Evolutionary conservation across 2,113 vertebrate genomes (phyloP).

Genomic region (Psophia crepitans): DNA sequence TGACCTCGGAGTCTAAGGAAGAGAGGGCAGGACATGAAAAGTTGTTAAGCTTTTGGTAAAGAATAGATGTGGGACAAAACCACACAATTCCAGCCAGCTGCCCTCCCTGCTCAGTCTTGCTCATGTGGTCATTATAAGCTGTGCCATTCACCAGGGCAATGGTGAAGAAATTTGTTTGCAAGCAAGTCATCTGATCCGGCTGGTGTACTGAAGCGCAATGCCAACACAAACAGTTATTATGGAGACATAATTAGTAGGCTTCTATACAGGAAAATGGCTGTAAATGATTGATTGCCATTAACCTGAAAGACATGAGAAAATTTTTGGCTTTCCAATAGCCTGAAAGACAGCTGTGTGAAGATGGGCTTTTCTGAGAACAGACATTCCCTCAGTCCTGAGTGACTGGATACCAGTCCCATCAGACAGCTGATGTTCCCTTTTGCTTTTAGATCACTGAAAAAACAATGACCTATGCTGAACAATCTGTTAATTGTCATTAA

Average conservation of each 20-base stretch:
- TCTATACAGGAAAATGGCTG: neutral
- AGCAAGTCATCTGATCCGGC: neutral
- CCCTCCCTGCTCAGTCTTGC: neutral
- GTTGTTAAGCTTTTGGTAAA: neutral
- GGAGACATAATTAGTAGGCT: neutral
- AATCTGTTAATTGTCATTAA: conserved; percentile 25
- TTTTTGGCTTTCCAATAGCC: neutral
- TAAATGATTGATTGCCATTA: neutral
- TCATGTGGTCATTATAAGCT: neutral
- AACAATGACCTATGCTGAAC: neutral
- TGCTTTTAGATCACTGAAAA: neutral
- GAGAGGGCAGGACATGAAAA: neutral
- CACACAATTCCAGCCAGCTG: neutral
- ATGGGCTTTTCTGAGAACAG: neutral
- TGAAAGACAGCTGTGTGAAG: neutral
- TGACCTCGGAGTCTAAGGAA: neutral
- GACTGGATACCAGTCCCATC: neutral
- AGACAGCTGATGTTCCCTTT: neutral
- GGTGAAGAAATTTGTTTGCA: neutral
- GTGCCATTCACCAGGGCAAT: neutral
- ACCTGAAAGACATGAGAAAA: neutral
- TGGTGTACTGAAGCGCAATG: neutral
- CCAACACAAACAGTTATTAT: neutral
- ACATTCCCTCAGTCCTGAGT: neutral
- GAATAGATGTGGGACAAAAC: neutral